Conservation (phyloP, 2,113 vertebrate species). For the Bos javanicus region DNA sequence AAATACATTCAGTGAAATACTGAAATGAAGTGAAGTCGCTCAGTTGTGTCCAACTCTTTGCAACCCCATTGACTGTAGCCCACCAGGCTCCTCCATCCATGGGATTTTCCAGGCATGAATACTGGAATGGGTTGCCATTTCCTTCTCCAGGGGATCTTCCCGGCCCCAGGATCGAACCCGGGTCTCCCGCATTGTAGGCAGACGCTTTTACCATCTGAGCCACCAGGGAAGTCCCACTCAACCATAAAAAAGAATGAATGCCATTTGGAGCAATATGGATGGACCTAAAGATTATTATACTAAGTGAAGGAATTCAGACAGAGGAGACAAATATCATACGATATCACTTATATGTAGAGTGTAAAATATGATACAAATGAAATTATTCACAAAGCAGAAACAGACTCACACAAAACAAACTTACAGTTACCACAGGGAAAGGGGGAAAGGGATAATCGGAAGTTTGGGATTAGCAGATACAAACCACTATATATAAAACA, state of each 20-base stretch:
- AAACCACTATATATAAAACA: not conserved
- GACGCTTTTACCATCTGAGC: too few species aligned
- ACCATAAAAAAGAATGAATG: not conserved
- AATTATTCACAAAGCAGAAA: not conserved
- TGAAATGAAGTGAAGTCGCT: not conserved
- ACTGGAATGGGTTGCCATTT: too few species aligned
- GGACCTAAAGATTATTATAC: not conserved
- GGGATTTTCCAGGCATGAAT: too few species aligned
- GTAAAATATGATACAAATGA: not conserved
- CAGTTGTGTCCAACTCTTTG: too few species aligned
- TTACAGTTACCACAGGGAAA: not conserved
- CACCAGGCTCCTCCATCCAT: too few species aligned
- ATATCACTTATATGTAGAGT: not conserved
- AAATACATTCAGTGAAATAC: not conserved
- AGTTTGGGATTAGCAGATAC: not conserved
- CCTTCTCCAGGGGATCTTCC: too few species aligned
- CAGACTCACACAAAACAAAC: not conserved
- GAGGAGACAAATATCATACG: not conserved
- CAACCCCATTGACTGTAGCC: too few species aligned
- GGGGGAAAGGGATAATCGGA: not conserved
- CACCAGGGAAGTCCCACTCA: not conserved
- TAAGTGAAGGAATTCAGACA: not conserved
- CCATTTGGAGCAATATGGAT: not conserved
- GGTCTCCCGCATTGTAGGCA: too few species aligned
- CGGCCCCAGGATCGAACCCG: fast-evolving